Evolutionary conservation across 2,888 invertebrate genomes (phyloP), one percentile per base, ranked within the genome.

Genomic region (Acleris laterana): DNA sequence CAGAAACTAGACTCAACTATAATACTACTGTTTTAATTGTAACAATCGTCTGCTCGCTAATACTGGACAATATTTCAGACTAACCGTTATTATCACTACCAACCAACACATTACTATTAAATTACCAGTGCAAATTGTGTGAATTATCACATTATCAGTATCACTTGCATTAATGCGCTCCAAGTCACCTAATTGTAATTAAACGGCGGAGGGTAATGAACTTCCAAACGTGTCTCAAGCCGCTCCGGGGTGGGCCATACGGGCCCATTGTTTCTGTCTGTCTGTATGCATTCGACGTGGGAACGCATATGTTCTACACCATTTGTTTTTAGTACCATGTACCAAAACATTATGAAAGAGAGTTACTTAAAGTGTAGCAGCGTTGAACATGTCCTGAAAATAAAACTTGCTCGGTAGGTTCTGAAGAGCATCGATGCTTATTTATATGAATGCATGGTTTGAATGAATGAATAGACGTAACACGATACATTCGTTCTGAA

Each of bases 161-260:
- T 19, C 38, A 20, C 13, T 55, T 20, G 53, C 20, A 22, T 22
- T 25, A 25, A 57, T 46, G 57, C 16, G 25, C 44, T 57, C n/a
- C n/a, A 20, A 42, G 20, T 38, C 38, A 53, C 53, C 55, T 42
- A 51, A 65, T 66, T 58, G 62, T 62, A 57, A 66, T 62, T 32
- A 66, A 56, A 62, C 55, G 32, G 76, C 55, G 32, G 76, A 80
- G 89, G 80, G 77, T 81, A 80, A 77, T 78, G 84, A 84, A 81
- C 89, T 73, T 65, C 68, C 72, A 71, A 75, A 73, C 72, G 70
- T 69, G 66, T 75, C 74, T 74, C 60, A 57, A 58, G 69, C 70
- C 72, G 67, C 82, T 83, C 76, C 88, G 71, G 90, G 90, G 92
- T 89, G 90, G 90, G 77, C 88, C 72, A 90, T 91, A 90, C 87